Percentiles rank a stretch among this genome's conserved stretches.
Evolutionary conservation across 2,797 vertebrate genomes (phyloP).

Genomic region (Crocidura indochinensis): DNA sequence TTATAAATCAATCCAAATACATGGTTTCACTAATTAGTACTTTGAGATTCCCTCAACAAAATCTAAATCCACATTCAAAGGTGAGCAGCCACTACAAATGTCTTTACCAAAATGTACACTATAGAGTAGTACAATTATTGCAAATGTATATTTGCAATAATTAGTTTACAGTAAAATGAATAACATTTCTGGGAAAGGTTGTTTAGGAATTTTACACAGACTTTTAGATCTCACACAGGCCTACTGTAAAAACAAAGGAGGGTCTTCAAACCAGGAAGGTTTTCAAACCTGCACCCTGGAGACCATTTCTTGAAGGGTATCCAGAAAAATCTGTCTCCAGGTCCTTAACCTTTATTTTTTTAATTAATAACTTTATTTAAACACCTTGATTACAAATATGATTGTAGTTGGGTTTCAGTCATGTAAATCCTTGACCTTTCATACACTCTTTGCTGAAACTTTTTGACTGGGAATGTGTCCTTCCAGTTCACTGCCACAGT

Average conservation of each 20-base stretch:
- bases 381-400: no score
- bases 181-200: neutral
- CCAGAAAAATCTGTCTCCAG: neutral
- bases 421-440: neutral
- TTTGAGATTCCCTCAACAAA: slow-evolving; percentile 15
- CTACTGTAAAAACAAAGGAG: no score
- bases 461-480: neutral
- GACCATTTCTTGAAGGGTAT: neutral
- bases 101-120: neutral
- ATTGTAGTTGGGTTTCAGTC: no score
- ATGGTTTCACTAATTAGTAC: neutral
- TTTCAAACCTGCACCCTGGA: neutral
- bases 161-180: neutral
- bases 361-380: no score
- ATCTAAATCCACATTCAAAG: slow-evolving; percentile 9
- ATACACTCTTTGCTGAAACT: neutral
- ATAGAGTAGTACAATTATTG: neutral
- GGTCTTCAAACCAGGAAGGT: neutral
- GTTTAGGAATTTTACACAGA: neutral
- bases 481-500: neutral
- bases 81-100: slow-evolving; percentile 1
- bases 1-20: neutral
- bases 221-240: neutral
- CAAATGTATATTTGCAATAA: neutral
- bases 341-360: neutral